Conservation (phyloP, 2,113 vertebrate species). For the Caloenas nicobarica region DNA sequence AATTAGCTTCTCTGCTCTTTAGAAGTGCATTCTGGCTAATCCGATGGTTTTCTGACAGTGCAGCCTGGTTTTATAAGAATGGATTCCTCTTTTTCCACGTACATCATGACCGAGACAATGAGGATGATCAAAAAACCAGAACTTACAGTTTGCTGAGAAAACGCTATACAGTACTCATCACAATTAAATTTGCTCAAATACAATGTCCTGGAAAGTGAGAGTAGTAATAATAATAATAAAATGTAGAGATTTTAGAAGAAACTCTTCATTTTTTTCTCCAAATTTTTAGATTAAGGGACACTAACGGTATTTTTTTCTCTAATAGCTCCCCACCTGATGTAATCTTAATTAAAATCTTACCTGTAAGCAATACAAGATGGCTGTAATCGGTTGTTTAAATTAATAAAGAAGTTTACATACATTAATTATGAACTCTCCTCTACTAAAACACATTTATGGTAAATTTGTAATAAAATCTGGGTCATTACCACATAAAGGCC, state of each 20-base stretch:
- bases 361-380: background rate
- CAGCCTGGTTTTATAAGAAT: background rate
- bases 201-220: background rate
- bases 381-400: background rate
- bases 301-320: background rate
- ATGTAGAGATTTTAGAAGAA: background rate
- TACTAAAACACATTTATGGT: background rate
- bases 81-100: background rate
- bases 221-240: background rate
- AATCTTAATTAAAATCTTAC: background rate
- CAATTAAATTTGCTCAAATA: background rate
- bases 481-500: background rate
- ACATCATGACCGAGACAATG: background rate
- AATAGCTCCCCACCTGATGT: background rate
- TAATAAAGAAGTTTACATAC: background rate
- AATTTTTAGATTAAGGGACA: background rate
- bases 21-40: conserved; percentile 15
- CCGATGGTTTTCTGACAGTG: background rate
- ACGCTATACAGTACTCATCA: background rate
- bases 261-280: background rate
- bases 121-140: background rate
- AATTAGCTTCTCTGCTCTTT: conserved; percentile 35
- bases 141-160: background rate
- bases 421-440: background rate
- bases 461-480: background rate